Evolutionary conservation across 2,797 vertebrate species (phyloP).

Genomic region (Odontamblyopus rebecca): DNA sequence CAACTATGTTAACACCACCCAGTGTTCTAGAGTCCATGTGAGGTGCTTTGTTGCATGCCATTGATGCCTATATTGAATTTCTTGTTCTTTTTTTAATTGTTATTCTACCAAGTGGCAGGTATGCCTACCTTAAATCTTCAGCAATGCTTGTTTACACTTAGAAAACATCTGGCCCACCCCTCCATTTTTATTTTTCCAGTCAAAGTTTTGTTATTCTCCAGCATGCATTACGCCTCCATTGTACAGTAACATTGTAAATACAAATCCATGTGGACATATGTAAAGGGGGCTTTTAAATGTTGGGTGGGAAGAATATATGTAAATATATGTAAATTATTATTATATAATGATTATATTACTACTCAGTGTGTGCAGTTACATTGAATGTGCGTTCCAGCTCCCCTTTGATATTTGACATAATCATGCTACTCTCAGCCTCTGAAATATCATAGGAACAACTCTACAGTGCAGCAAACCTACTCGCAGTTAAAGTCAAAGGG

Average conservation of each 20-base stretch:
- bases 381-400: constrained; percentile 69
- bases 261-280: constrained; percentile 43
- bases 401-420: constrained; percentile 71
- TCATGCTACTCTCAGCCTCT: constrained; percentile 69
- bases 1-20: constrained; percentile 10
- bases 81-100: constrained; percentile 23
- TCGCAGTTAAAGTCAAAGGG: constrained; percentile 77
- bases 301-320: constrained; percentile 46
- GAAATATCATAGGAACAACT: constrained; percentile 75
- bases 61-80: constrained; percentile 81
- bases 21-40: constrained; percentile 48
- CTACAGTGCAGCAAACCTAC: constrained; percentile 74
- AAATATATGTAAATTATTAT: constrained; percentile 81
- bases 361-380: constrained; percentile 75
- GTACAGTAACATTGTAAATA: constrained; percentile 81
- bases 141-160: constrained; percentile 64
- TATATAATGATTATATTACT: constrained; percentile 71
- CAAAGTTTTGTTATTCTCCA: constrained; percentile 71
- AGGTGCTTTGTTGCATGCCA: constrained; percentile 80
- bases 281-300: constrained; percentile 18
- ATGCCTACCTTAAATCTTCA: constrained; percentile 27
- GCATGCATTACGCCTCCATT: constrained; percentile 80
- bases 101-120: constrained; percentile 25
- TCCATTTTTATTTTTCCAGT: constrained; percentile 30
- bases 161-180: constrained; percentile 72